phyloP scores from a whole-genome alignment of 2,113 vertebrate genomes.

The Thamnophis sirtalis region DNA sequence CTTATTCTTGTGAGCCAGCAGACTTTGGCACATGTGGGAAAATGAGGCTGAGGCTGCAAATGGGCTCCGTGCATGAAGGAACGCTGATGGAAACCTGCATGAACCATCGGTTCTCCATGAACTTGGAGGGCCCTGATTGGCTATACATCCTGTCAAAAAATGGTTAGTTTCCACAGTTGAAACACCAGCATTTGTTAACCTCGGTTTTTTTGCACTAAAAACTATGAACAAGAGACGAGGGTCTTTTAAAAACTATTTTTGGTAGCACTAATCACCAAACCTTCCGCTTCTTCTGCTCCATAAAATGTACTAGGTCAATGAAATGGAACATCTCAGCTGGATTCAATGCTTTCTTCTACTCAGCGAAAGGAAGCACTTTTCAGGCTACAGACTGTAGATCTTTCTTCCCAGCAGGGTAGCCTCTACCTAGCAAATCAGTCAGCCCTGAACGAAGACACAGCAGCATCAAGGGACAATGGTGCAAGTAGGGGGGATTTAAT shows the following conservation, averaged over 20 bases:
- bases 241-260: neutral
- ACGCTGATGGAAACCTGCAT: neutral
- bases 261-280: neutral
- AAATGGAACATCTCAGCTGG: accelerated
- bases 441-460: accelerated
- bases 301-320: neutral
- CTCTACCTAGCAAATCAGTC: neutral
- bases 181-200: neutral
- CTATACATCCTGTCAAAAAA: neutral
- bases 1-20: neutral
- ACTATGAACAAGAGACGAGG: neutral
- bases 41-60: neutral
- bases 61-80: neutral
- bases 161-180: neutral
- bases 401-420: neutral
- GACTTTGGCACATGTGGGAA: neutral
- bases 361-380: neutral
- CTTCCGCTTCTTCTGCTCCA: neutral
- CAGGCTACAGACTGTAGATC: neutral
- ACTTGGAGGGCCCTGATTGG: neutral
- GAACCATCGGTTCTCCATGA: neutral
- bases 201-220: neutral
- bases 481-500: neutral
- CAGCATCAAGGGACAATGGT: neutral
- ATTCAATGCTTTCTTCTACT: accelerated